phyloP scores from a whole-genome alignment of 2,113 vertebrate species.

The Monarcha castaneiventris region DNA sequence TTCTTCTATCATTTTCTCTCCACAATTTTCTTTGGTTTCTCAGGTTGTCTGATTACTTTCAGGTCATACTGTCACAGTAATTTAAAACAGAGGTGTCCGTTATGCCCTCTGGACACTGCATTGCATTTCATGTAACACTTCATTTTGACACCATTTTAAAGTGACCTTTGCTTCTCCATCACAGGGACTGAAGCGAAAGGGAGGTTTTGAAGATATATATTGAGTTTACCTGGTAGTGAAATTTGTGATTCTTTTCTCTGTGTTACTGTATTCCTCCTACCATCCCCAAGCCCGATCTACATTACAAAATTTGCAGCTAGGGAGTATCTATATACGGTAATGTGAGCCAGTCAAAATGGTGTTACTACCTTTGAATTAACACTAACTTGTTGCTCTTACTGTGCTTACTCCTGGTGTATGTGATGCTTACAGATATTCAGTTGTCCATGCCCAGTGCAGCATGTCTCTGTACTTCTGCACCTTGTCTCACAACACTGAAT shows the following conservation, averaged over 20 bases:
- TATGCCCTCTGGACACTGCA: not conserved
- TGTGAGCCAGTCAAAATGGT: no score
- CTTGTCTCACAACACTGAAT: no score
- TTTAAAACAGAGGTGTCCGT: not conserved
- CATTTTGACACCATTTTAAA: not conserved
- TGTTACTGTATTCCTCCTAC: not conserved
- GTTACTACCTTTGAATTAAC: not conserved
- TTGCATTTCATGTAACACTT: not conserved
- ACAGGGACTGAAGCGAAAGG: not conserved
- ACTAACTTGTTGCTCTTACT: not conserved
- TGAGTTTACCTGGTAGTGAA: not conserved
- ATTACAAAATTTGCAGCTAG: not conserved
- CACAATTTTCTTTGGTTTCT: not conserved
- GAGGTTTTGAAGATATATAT: not conserved
- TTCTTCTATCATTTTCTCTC: not conserved
- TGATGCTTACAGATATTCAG: not conserved
- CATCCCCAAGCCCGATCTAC: not conserved
- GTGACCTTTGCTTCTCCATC: not conserved
- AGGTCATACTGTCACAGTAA: not conserved
- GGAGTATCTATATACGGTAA: not conserved
- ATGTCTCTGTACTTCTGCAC: rapidly evolving
- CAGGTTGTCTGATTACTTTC: not conserved
- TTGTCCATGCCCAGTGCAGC: rapidly evolving
- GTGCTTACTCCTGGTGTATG: not conserved
- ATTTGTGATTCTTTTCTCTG: not conserved